phyloP scores from a whole-genome alignment of 2,888 invertebrate species.

The Drosophila lacicola region DNA sequence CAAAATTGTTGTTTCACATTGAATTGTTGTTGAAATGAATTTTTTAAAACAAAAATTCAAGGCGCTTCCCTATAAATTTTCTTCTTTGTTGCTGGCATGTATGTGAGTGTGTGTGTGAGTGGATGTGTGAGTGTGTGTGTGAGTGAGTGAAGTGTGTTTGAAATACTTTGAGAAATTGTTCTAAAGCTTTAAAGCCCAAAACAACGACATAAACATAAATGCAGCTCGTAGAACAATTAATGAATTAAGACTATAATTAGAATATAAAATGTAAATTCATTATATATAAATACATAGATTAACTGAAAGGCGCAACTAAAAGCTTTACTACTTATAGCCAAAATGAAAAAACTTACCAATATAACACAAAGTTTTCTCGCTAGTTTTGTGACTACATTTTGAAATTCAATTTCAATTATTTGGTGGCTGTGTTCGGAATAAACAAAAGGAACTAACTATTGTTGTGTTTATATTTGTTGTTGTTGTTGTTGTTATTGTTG shows the following conservation, averaged over 20 bases:
- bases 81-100: constrained; percentile 27
- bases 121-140: constrained; percentile 31
- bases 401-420: constrained; percentile 68
- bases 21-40: constrained; percentile 57
- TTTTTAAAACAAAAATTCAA: constrained; percentile 81
- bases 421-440: constrained; percentile 33
- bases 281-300: constrained; percentile 16
- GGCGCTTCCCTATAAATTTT: constrained; percentile 29
- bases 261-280: constrained; percentile 43
- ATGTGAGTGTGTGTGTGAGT: constrained; percentile 37
- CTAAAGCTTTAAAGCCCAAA: constrained; percentile 33
- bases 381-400: constrained; percentile 65
- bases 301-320: constrained; percentile 36
- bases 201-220: constrained; percentile 61
- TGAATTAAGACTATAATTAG: constrained; percentile 19
- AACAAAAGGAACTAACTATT: constrained; percentile 38
- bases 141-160: constrained; percentile 19
- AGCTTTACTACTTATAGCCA: constrained; percentile 29
- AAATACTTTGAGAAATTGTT: constrained; percentile 59
- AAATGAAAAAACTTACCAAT: constrained; percentile 6
- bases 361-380: constrained; percentile 49
- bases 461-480: background rate
- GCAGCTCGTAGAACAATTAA: constrained; percentile 46
- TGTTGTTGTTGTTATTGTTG: background rate
- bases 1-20: constrained; percentile 20